Evolutionary conservation across 2,888 invertebrate genomes (phyloP).

Genomic region (Pachymerium ferrugineum): DNA sequence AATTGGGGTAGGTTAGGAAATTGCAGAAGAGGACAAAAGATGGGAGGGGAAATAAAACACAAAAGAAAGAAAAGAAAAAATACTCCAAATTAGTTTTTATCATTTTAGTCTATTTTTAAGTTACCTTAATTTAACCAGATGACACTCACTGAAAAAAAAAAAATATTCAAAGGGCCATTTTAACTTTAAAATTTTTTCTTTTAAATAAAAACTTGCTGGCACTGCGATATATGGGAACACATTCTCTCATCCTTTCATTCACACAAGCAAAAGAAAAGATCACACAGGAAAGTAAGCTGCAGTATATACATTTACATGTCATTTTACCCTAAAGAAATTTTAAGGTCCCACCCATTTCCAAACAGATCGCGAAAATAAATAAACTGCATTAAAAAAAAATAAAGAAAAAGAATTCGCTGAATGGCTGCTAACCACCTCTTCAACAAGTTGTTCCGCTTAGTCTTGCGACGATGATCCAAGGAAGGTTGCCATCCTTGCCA

Average conservation of each 20-base stretch:
- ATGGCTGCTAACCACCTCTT: slow-evolving; percentile 35
- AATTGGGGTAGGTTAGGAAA: slow-evolving; percentile 35
- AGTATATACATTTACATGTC: no score
- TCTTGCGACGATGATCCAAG: slow-evolving; percentile 34
- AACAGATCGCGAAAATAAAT: no score
- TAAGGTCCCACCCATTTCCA: slow-evolving; percentile 1
- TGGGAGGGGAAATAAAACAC: slow-evolving; percentile 23
- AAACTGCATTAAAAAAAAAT: not conserved
- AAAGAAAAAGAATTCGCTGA: not conserved
- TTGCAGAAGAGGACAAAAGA: slow-evolving; percentile 37
- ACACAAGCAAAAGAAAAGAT: not conserved
- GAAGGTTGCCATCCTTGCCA: slow-evolving; percentile 36
- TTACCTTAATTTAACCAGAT: slow-evolving; percentile 24
- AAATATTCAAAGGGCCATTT: not conserved
- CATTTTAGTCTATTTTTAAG: not conserved
- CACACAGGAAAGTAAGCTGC: not conserved
- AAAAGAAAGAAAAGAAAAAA: slow-evolving; percentile 8
- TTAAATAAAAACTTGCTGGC: slow-evolving; percentile 4
- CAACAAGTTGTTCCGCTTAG: slow-evolving; percentile 34
- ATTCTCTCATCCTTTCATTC: not conserved
- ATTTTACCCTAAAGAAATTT: no score
- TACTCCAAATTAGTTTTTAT: slow-evolving; percentile 11
- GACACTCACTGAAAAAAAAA: slow-evolving; percentile 19
- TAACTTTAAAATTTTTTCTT: not conserved
- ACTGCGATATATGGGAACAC: not conserved